phyloP scores from a whole-genome alignment of 2,797 vertebrate genomes.

The Florisuga fusca region DNA sequence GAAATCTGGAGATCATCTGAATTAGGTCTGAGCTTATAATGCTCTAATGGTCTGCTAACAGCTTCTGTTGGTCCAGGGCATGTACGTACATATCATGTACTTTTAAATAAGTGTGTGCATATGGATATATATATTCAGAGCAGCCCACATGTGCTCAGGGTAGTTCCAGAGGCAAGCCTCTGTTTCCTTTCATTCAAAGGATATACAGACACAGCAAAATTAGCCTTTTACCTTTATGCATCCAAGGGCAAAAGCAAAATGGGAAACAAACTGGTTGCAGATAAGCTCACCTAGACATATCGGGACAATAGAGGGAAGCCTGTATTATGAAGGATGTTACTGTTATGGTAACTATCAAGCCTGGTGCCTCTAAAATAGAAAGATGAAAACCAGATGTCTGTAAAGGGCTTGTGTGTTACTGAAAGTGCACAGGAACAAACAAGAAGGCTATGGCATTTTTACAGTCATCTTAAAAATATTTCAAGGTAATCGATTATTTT shows the following conservation, averaged over 20 bases:
- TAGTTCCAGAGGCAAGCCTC: not conserved
- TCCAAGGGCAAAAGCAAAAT: slow-evolving; percentile 14
- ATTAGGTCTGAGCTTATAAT: not conserved
- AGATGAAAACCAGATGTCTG: slow-evolving; percentile 60
- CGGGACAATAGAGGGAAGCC: slow-evolving; percentile 58
- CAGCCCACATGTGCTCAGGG: not conserved
- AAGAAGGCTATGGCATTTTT: not conserved
- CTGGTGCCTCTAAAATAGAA: slow-evolving; percentile 35
- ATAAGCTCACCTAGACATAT: not conserved
- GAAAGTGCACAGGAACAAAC: slow-evolving; percentile 42
- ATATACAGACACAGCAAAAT: not conserved
- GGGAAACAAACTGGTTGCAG: slow-evolving; percentile 18
- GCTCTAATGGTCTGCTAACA: not conserved
- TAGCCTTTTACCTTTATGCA: not conserved
- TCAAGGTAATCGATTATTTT: slow-evolving; percentile 12
- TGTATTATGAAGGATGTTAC: slow-evolving; percentile 21
- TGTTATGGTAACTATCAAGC: slow-evolving; percentile 43
- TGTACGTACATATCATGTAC: not conserved
- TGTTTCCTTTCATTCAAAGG: not conserved
- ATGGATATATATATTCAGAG: not conserved
- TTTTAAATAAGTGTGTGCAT: not conserved
- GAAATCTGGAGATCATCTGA: not conserved
- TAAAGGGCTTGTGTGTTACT: not conserved
- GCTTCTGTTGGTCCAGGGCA: not conserved
- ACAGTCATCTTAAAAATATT: slow-evolving; percentile 5